These are phyloP conservation scores for Dipodomys ordii DNA, from an alignment of 2,113 vertebrate genomes.

Conservation along the genomic window DNA sequence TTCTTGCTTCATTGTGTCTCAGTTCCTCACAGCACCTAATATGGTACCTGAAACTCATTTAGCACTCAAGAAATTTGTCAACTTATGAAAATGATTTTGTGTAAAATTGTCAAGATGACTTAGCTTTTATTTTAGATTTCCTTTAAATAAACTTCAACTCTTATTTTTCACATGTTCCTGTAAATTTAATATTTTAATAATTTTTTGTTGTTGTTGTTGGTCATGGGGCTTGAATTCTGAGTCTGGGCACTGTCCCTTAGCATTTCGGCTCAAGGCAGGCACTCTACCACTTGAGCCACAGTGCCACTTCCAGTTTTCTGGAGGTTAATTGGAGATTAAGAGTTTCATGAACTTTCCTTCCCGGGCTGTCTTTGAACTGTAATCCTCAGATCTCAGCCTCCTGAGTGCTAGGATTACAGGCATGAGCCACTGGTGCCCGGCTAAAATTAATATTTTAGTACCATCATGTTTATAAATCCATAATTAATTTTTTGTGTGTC, in stretches of 20 bases:
- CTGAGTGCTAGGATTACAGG: no score
- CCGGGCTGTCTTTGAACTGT: no score
- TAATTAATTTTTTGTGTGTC: neutral
- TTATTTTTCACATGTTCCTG: conserved; percentile 38
- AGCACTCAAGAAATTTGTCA: neutral
- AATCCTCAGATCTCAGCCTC: no score
- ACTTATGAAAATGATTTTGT: neutral
- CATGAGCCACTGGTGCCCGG: no score
- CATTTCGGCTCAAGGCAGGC: no score
- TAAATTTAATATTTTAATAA: neutral
- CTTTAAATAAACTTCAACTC: neutral
- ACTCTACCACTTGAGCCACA: no score
- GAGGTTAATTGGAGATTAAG: no score
- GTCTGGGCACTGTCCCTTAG: no score
- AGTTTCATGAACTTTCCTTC: no score
- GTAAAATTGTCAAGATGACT: neutral
- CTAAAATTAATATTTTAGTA: neutral
- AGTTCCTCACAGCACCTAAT: neutral
- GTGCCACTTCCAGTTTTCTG: no score
- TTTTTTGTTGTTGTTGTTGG: neutral
- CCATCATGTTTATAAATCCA: neutral
- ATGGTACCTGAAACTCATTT: neutral
- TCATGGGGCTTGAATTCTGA: no score
- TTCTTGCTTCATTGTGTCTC: neutral
- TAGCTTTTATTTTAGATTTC: conserved; percentile 31